A percentile compares a stretch with the other conserved stretches of the same genome.
Conservation (phyloP, 2,113 vertebrate species). For the Syrmaticus mikado region DNA sequence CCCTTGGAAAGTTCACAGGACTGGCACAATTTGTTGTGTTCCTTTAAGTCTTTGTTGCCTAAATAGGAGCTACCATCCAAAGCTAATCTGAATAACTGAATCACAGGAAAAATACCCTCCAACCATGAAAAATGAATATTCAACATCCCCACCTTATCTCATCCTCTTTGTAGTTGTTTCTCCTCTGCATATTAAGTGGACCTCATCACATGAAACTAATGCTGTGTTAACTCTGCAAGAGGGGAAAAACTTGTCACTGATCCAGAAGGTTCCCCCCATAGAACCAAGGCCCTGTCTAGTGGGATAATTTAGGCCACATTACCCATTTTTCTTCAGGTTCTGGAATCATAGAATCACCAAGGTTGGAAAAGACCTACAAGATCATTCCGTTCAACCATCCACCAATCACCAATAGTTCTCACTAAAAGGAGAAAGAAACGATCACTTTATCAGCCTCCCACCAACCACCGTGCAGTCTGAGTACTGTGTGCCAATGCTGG, state of each 20-base stretch:
- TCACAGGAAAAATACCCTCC: conserved; percentile 73
- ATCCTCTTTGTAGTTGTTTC: conserved; percentile 69
- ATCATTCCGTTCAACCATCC: too few species aligned
- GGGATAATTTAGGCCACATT: conserved; percentile 1
- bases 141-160: conserved; percentile 78
- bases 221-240: conserved; percentile 49
- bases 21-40: conserved; percentile 53
- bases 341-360: neutral
- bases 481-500: neutral
- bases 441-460: neutral
- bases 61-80: conserved; percentile 70
- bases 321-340: neutral
- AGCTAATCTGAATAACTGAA: conserved; percentile 73
- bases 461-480: neutral
- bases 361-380: too few species aligned
- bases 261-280: conserved; percentile 55
- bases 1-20: conserved; percentile 18
- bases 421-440: neutral
- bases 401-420: too few species aligned
- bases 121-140: conserved; percentile 77
- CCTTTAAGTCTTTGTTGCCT: conserved; percentile 73
- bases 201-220: conserved; percentile 60
- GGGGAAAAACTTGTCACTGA: conserved; percentile 23
- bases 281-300: conserved; percentile 46
- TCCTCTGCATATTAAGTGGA: conserved; percentile 74